Percentiles rank a stretch among this genome's conserved stretches.
Conservation (phyloP, 2,113 vertebrate species). For the Centropus bengalensis region DNA sequence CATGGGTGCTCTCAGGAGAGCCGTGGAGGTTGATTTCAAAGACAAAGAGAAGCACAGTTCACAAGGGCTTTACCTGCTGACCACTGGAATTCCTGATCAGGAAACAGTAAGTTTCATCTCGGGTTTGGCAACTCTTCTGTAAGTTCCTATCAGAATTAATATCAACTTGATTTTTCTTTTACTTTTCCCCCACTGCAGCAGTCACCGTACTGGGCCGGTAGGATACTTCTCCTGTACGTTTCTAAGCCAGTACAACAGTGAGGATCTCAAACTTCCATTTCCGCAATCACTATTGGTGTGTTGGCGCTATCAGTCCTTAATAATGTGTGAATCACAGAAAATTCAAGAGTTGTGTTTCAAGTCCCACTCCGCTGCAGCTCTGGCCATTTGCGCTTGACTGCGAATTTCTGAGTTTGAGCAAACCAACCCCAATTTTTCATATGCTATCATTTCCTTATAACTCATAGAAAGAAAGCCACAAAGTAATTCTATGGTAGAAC, state of each 20-base stretch:
- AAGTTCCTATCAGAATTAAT: neutral
- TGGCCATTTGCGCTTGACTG: neutral
- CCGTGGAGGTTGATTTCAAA: constrained; percentile 76
- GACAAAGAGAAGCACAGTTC: constrained; percentile 70
- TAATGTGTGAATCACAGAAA: neutral
- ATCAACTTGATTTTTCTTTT: neutral
- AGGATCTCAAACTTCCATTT: neutral
- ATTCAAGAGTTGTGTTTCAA: neutral
- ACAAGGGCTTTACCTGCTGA: constrained; percentile 82
- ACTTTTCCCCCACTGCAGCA: neutral
- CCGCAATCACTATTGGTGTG: neutral
- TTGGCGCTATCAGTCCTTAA: neutral
- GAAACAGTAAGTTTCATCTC: constrained; percentile 71
- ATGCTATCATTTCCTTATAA: no score
- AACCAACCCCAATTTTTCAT: neutral
- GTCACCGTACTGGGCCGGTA: neutral
- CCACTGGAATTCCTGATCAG: constrained; percentile 84
- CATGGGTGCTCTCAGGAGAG: constrained; percentile 76
- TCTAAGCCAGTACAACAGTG: neutral
- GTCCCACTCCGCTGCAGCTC: neutral
- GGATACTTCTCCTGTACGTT: neutral
- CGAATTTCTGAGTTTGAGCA: neutral
- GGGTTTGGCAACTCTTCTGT: neutral
- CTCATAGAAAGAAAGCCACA: no score
- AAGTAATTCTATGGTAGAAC: no score